Conservation (phyloP, 2,888 invertebrate genomes). For the Orchesella flavescens region DNA sequence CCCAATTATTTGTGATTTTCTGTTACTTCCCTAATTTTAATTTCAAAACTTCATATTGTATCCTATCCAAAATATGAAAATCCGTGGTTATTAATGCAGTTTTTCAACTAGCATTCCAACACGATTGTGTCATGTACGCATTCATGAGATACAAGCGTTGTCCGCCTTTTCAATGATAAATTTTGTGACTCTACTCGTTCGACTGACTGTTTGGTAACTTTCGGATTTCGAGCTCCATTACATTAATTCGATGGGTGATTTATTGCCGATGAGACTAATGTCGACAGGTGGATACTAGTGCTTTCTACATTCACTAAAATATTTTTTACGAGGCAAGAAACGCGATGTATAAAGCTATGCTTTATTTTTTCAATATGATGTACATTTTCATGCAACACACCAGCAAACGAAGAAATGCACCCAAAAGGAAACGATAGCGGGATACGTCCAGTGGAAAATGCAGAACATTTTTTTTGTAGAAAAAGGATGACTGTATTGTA, state of each 20-base stretch:
- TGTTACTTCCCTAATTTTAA: too few relatives aligned
- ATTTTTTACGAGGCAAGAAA: slow-evolving; percentile 15
- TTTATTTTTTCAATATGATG: too few relatives aligned
- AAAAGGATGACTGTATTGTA: background rate
- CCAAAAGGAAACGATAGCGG: background rate
- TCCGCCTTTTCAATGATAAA: slow-evolving; percentile 35
- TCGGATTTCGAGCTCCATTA: slow-evolving; percentile 54
- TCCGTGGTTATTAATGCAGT: too few relatives aligned
- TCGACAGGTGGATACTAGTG: slow-evolving; percentile 55
- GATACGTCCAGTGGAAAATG: background rate
- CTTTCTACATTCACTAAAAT: background rate
- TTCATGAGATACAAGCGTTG: slow-evolving; percentile 23
- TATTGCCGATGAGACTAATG: slow-evolving; percentile 55
- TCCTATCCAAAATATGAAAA: too few relatives aligned
- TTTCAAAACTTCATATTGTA: too few relatives aligned
- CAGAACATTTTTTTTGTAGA: too few relatives aligned
- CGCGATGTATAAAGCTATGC: background rate
- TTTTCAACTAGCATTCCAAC: too few relatives aligned
- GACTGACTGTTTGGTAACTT: slow-evolving; percentile 1
- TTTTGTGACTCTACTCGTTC: slow-evolving; percentile 6
- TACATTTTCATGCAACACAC: too few relatives aligned
- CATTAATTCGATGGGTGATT: slow-evolving; percentile 62
- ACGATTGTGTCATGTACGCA: slow-evolving; percentile 1
- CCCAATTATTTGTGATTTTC: too few relatives aligned
- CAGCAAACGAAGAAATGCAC: slow-evolving; percentile 33